Conservation (phyloP, 2,888 invertebrate species). For the Yponomeuta cagnagella region DNA sequence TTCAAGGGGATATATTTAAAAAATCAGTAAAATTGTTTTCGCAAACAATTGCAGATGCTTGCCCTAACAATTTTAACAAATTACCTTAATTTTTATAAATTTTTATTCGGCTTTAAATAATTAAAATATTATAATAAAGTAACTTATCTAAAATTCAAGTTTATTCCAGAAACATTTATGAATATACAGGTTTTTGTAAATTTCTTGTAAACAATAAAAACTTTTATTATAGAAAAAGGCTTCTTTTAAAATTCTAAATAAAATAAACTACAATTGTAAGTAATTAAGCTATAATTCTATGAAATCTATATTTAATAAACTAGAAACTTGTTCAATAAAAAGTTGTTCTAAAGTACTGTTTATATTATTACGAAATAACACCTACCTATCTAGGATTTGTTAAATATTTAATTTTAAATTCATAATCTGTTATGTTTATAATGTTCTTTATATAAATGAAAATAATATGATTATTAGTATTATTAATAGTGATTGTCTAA, state of each 20-base stretch:
- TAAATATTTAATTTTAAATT: conserved; percentile 56
- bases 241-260: conserved; percentile 38
- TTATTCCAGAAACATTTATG: background rate
- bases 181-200: conserved; percentile 9
- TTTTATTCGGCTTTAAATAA: background rate
- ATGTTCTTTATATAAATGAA: conserved; percentile 49
- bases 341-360: conserved; percentile 65
- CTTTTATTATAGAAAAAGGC: conserved; percentile 36
- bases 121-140: background rate
- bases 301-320: conserved; percentile 39
- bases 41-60: conserved; percentile 18
- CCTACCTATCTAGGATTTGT: conserved; percentile 62
- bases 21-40: conserved; percentile 10
- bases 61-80: conserved; percentile 8
- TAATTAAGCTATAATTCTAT: conserved; percentile 49
- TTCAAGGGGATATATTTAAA: conserved; percentile 17
- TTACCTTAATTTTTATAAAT: background rate
- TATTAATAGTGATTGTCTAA: conserved; percentile 49
- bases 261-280: conserved; percentile 25
- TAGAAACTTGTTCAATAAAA: conserved; percentile 68
- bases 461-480: conserved; percentile 31
- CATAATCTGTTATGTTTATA: conserved; percentile 56
- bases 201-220: background rate
- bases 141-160: background rate
- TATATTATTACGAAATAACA: conserved; percentile 33